Base-by-base conservation (phyloP, 2,797 vertebrate species). In the Danio jaintianensis region DNA sequence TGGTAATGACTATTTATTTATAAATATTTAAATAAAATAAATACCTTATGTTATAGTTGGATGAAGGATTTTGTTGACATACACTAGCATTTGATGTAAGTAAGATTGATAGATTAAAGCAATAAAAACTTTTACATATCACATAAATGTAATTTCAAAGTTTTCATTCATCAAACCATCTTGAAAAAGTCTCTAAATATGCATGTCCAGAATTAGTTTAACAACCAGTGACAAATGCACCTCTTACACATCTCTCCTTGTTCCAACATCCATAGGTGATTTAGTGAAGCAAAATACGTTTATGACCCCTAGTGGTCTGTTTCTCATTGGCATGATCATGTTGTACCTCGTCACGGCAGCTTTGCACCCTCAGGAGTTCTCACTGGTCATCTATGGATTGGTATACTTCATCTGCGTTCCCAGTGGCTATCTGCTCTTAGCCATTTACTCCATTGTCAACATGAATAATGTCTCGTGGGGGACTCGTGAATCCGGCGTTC, bases 291-390 rank as follows among this genome's bases (percentile, higher is more conserved):
- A 87, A 0, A 0, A 71, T 12, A 92, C 89, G 53, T 89, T 94
- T 72, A 56, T 92, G 81, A 91, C 90, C 4, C 92, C 92, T 13
- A 90, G 87, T 80, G 90, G 89, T 47, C 22, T 94, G 20, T 93
- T 93, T n/a, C 7, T 92, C 45, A 82, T 91, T 15, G 0, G 47
- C 15, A 85, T 92, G 50, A 79, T 80, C 1, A 0, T 43, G 13
- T 63, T 93, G 16, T 91, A 90, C 85, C 0, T 90, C 3, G 1
- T 84, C 56, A 90, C 92, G 0, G 91, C 91, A 0, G 0, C 82
- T 4, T 45, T 93, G 64, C 93, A 94, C 67, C 93, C 92, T 38
- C 88, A 92, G 82, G 93, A 94, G 67, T 72, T 87, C 16, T 66
- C 62, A 6, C 16, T 89, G 20, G 13, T 89, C 45, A 67, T 91